Evolutionary conservation across 2,888 invertebrate species (phyloP).

Genomic region (Artemia sinica): DNA sequence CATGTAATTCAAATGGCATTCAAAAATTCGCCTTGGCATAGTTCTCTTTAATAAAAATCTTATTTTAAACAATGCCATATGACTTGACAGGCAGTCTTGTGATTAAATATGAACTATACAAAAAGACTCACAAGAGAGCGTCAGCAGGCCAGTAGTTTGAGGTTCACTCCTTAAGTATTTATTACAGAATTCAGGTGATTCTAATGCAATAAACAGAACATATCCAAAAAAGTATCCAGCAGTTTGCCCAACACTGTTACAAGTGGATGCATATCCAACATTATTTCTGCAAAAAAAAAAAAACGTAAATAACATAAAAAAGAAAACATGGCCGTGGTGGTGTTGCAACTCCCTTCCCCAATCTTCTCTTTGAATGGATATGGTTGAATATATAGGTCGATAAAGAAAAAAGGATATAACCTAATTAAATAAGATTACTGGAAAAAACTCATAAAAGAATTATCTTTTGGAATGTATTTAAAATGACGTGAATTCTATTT

Average conservation of each 20-base stretch:
- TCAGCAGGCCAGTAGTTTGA: slow-evolving; percentile 49
- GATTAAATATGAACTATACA: neutral
- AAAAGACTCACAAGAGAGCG: slow-evolving; percentile 39
- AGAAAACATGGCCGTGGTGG: no score
- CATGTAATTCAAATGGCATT: neutral
- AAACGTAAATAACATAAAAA: no score
- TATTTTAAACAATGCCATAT: neutral
- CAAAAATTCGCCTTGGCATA: neutral
- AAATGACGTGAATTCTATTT: no score
- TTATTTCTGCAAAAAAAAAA: slow-evolving; percentile 45
- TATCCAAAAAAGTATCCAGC: slow-evolving; percentile 93
- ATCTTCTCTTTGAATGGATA: no score
- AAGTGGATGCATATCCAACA: slow-evolving; percentile 95
- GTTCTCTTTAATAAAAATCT: neutral
- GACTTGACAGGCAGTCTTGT: no score
- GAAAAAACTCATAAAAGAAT: no score
- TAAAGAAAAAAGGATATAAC: no score
- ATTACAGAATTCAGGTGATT: slow-evolving; percentile 90
- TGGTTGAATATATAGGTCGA: no score
- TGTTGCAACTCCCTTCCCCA: no score
- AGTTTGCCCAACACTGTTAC: slow-evolving; percentile 96
- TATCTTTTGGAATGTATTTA: no score
- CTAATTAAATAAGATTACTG: no score
- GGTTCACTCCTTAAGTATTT: slow-evolving; percentile 61
- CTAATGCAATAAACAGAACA: slow-evolving; percentile 84